These are phyloP conservation scores for Dendropsophus ebraccatus DNA, from an alignment of 2,113 vertebrate genomes.

Conservation along the genomic window DNA sequence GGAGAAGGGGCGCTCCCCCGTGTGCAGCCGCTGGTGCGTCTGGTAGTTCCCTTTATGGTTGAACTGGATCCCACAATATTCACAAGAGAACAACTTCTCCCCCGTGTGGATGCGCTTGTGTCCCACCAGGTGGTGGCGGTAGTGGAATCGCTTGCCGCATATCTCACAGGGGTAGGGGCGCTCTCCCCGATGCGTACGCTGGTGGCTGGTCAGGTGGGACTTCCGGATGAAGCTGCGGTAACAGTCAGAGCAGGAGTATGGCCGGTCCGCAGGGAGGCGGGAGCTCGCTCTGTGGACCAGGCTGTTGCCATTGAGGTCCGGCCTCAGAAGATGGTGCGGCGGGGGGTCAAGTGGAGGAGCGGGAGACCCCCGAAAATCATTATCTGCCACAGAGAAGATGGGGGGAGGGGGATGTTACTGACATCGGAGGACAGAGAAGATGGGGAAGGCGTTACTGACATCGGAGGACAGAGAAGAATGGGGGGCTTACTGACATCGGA, in stretches of 20 bases:
- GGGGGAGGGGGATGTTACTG: too few relatives aligned
- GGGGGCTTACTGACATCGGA: too few relatives aligned
- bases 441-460: too few relatives aligned
- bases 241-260: constrained; percentile 50
- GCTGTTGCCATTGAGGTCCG: background rate
- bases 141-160: constrained; percentile 44
- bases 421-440: too few relatives aligned
- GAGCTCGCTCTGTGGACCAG: background rate
- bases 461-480: too few relatives aligned
- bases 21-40: constrained; percentile 51
- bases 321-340: background rate
- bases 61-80: constrained; percentile 50
- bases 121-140: constrained; percentile 48
- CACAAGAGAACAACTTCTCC: constrained; percentile 52
- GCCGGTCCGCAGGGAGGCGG: background rate
- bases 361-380: background rate
- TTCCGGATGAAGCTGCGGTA: constrained; percentile 53
- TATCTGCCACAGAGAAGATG: background rate
- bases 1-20: constrained; percentile 53
- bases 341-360: background rate
- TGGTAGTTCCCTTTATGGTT: constrained; percentile 53
- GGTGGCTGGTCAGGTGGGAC: constrained; percentile 47
- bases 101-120: constrained; percentile 55
- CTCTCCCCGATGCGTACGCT: constrained; percentile 46
- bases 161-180: constrained; percentile 44